Percentiles rank a stretch among this genome's conserved stretches.
phyloP scores from a whole-genome alignment of 2,888 invertebrate genomes.

The Pseudanteris insignis region DNA sequence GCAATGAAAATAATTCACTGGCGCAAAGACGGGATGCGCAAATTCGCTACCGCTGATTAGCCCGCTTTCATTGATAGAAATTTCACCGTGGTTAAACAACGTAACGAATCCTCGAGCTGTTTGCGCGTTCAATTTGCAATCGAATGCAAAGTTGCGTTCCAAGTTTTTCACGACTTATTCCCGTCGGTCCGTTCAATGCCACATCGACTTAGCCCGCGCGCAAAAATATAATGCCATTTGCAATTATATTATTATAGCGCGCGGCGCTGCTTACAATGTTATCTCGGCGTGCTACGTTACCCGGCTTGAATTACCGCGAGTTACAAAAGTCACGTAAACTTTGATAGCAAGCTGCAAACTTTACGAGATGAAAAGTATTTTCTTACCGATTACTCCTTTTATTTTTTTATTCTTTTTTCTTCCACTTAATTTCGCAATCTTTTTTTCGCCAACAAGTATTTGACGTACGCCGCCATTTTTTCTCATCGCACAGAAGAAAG shows the following conservation, averaged over 20 bases:
- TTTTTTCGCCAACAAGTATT: conserved; percentile 33
- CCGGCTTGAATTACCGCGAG: conserved; percentile 47
- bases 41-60: conserved; percentile 22
- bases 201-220: conserved; percentile 19
- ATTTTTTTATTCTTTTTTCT: too few relatives aligned
- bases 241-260: conserved; percentile 54
- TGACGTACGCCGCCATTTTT: conserved; percentile 22
- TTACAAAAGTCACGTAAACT: conserved; percentile 44
- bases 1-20: conserved; percentile 54
- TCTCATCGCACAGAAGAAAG: conserved; percentile 27
- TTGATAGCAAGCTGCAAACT: conserved; percentile 35
- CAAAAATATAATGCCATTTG: conserved; percentile 44
- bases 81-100: conserved; percentile 5
- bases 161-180: too few relatives aligned
- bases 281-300: conserved; percentile 46
- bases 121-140: conserved; percentile 23
- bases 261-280: conserved; percentile 47
- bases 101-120: conserved; percentile 10
- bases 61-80: conserved; percentile 10
- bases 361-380: conserved; percentile 45
- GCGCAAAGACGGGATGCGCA: conserved; percentile 53
- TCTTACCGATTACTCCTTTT: conserved; percentile 41
- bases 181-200: conserved; percentile 4
- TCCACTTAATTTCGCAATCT: conserved; percentile 42
- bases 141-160: conserved; percentile 10